Percentiles rank a stretch among this genome's conserved stretches.
Conservation (phyloP, 2,797 vertebrate species). For the Pseudochirops corinnae region DNA sequence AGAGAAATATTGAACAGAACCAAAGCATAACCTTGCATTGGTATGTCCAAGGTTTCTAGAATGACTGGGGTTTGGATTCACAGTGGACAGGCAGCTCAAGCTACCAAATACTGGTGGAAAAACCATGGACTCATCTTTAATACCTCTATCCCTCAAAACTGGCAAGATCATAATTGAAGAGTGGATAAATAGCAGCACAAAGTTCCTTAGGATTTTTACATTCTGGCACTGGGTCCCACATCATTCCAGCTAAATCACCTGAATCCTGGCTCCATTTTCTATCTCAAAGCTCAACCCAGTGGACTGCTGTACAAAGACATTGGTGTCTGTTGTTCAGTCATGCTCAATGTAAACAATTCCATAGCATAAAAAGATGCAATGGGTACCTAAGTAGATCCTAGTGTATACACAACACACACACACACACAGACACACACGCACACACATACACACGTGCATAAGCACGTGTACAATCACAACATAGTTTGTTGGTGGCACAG, state of each 20-base stretch:
- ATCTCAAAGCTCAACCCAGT: conserved; percentile 72
- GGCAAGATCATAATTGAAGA: conserved; percentile 66
- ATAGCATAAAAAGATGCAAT: conserved; percentile 83
- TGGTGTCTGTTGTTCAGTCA: conserved; percentile 83
- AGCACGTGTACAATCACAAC: conserved; percentile 30
- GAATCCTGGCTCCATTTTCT: conserved; percentile 68
- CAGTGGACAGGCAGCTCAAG: conserved; percentile 81
- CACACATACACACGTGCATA: neutral
- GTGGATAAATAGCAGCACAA: conserved; percentile 84
- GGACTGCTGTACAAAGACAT: conserved; percentile 80
- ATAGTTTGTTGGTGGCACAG: conserved; percentile 81
- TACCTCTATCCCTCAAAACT: conserved; percentile 63
- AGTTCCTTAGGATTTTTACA: conserved; percentile 77
- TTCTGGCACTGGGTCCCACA: conserved; percentile 73
- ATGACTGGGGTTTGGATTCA: conserved; percentile 79
- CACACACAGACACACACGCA: conserved; percentile 10
- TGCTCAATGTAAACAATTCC: conserved; percentile 88
- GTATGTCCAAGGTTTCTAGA: conserved; percentile 70
- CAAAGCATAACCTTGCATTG: conserved; percentile 69
- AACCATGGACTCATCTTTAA: conserved; percentile 68
- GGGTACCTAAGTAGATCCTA: conserved; percentile 86
- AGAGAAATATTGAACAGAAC: conserved; percentile 73
- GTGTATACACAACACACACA: conserved; percentile 82
- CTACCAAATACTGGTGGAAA: conserved; percentile 76
- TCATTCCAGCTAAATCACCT: conserved; percentile 45